Evolutionary conservation across 2,888 invertebrate genomes (phyloP).

Genomic region (Brenthis daphne): DNA sequence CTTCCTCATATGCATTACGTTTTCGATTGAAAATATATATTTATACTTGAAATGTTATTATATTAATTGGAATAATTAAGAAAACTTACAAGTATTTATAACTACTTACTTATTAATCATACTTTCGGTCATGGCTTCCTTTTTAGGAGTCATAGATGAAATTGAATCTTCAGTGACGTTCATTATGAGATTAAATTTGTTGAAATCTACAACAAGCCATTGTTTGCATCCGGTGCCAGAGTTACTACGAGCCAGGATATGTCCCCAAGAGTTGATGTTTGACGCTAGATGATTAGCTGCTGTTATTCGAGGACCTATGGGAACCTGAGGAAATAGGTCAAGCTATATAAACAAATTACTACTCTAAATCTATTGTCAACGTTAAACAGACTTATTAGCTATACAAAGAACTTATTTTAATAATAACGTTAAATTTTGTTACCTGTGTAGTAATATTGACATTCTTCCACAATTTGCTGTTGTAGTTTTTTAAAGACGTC

Average conservation of each 20-base stretch:
- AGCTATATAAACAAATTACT: background rate
- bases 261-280: constrained; percentile 88
- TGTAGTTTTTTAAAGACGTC: constrained; percentile 89
- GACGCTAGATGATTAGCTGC: constrained; percentile 91
- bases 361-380: background rate
- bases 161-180: constrained; percentile 38
- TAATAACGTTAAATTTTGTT: background rate
- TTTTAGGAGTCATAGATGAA: constrained; percentile 42
- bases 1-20: constrained; percentile 23
- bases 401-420: too few species aligned
- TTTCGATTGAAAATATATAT: background rate
- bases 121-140: constrained; percentile 60
- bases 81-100: background rate
- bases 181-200: constrained; percentile 71
- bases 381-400: too few species aligned
- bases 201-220: constrained; percentile 92
- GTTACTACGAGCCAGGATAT: constrained; percentile 85
- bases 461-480: constrained; percentile 85
- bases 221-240: constrained; percentile 93
- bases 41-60: background rate
- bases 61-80: background rate
- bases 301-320: constrained; percentile 89
- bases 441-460: constrained; percentile 85
- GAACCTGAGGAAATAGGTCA: constrained; percentile 67
- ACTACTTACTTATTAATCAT: constrained; percentile 61